Percentiles rank a stretch among this genome's conserved stretches.
These are phyloP conservation scores for Andinoacara biseriatus DNA, from an alignment of 2,113 vertebrate genomes.

Conservation along the genomic window DNA sequence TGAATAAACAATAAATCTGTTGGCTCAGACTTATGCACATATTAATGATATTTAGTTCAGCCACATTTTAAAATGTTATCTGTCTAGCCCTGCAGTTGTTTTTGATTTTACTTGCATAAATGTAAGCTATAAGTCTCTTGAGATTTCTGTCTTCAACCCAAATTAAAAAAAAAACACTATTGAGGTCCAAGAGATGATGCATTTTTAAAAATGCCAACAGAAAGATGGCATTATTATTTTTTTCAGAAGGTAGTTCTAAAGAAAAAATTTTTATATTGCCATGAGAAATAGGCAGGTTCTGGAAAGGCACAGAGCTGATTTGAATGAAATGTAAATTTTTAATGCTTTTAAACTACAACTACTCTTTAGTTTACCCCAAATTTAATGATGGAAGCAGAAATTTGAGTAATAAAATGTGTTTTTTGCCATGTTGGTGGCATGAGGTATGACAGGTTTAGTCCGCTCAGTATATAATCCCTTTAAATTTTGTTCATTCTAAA, in stretches of 20 bases:
- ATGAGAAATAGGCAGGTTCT: neutral
- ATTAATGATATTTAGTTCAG: constrained; percentile 3
- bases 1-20: neutral
- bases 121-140: neutral
- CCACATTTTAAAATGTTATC: neutral
- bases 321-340: neutral
- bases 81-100: neutral
- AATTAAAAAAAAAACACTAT: neutral
- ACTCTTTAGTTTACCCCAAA: neutral
- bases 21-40: neutral
- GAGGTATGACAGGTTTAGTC: neutral
- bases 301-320: neutral
- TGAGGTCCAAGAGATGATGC: neutral
- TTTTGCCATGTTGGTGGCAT: neutral
- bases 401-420: neutral
- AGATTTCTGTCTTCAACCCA: neutral
- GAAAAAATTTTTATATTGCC: neutral
- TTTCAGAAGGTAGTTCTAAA: neutral
- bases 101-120: neutral
- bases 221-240: neutral
- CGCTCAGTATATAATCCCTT: neutral
- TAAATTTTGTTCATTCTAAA: neutral
- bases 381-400: neutral
- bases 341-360: neutral
- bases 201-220: neutral